These are phyloP conservation scores for Podocnemis expansa DNA, from an alignment of 2,113 vertebrate genomes.

Conservation along the genomic window DNA sequence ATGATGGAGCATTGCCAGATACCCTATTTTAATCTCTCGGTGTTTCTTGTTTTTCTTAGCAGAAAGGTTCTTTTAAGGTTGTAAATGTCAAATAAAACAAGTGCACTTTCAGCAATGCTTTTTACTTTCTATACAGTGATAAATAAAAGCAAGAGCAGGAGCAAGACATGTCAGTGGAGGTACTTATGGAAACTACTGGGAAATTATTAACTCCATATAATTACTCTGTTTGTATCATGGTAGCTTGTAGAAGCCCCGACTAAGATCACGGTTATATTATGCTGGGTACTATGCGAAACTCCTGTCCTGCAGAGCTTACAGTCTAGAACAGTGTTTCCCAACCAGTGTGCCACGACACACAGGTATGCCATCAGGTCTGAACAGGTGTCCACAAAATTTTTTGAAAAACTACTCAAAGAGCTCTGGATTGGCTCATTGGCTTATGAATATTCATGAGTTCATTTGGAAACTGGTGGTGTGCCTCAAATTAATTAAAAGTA, in stretches of 20 bases:
- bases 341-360: too few relatives aligned
- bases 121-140: conserved; percentile 11
- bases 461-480: too few relatives aligned
- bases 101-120: not conserved
- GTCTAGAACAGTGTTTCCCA: too few relatives aligned
- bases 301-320: not conserved
- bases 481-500: too few relatives aligned
- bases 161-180: not conserved
- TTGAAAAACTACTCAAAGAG: too few relatives aligned
- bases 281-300: not conserved
- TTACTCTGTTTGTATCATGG: not conserved
- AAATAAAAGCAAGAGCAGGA: conserved; percentile 3
- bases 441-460: too few relatives aligned
- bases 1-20: conserved; percentile 4
- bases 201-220: conserved; percentile 12
- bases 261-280: not conserved
- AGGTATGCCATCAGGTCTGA: too few relatives aligned
- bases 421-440: too few relatives aligned
- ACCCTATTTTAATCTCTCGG: conserved; percentile 17
- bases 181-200: conserved; percentile 26
- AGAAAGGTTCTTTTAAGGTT: conserved; percentile 14
- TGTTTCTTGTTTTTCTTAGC: not conserved
- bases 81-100: conserved; percentile 32
- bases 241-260: not conserved
- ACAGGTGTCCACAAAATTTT: too few relatives aligned